A percentile compares a stretch with the other conserved stretches of the same genome.
These are phyloP conservation scores for Nyctalus aviator DNA, from an alignment of 2,797 vertebrate genomes.

Conservation along the genomic window DNA sequence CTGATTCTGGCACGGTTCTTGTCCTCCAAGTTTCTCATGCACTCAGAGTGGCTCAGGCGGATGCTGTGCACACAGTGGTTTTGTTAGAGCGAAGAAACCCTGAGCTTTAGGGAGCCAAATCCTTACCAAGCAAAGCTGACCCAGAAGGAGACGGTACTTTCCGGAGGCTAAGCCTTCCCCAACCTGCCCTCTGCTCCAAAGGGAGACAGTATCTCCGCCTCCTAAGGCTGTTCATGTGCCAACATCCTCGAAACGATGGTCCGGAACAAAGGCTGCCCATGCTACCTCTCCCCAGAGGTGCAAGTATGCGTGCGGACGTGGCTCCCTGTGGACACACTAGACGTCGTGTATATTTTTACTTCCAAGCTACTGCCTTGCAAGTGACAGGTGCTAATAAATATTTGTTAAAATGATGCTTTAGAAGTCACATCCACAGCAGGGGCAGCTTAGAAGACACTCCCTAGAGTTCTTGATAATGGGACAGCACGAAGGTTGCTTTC, in stretches of 20 bases:
- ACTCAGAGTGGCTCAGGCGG: background rate
- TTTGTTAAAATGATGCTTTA: constrained; percentile 48
- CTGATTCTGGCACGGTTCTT: too few species aligned
- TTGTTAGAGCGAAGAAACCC: background rate
- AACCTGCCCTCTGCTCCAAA: background rate
- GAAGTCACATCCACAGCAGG: background rate
- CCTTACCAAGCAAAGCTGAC: constrained; percentile 14
- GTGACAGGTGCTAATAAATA: background rate
- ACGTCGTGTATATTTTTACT: background rate
- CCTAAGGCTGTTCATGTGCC: background rate
- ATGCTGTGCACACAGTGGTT: background rate
- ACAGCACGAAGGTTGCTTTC: background rate
- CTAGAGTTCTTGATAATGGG: background rate
- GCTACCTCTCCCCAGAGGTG: background rate
- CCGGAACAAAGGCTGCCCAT: background rate
- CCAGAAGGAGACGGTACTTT: background rate
- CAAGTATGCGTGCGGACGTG: background rate
- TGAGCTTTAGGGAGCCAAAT: background rate
- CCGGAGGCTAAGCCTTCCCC: background rate
- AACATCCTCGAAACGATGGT: background rate
- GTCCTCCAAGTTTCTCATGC: background rate
- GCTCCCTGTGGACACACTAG: background rate
- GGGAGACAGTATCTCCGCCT: background rate
- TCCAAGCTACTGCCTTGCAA: background rate
- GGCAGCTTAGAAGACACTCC: background rate